Base-by-base conservation (phyloP, 1,140 invertebrate species). In the Lethrus apterus region DNA sequence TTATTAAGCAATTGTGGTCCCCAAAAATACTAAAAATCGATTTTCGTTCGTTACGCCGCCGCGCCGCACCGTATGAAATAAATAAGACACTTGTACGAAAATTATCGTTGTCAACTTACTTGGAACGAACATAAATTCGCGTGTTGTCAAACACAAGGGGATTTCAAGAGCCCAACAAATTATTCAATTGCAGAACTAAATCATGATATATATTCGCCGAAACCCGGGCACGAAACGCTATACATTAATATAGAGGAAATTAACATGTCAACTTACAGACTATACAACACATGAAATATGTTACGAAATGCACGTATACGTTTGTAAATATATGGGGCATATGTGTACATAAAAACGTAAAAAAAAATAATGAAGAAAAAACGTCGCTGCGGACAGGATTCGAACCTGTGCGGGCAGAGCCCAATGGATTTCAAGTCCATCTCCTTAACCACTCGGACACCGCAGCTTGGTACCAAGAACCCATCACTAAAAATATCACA, bases 401-500 rank as follows among this genome's bases (percentile, higher is more conserved):
- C 80, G 81, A 83, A 83, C 81, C 81, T 84, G 78, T 76, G 81
- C 80, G 80, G 81, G 80, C 75, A 83, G 69, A 79, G 76, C 80
- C 80, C 81, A 83, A 79, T 80, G 78, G 80, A 83, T 83, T 83
- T 83, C 81, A 79, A 81, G 79, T 83, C 79, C 78, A 81, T 78
- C 79, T 79, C 79, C 79, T 81, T 81, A 80, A 81, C 78, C 76
- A 76, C 76, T 78, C 76, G 76, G 71, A 72, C 71, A 48, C 50
- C 50, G 54, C 54, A 55, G 53, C 53, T 46, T 17, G n/a, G n/a
- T 26, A n/a, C 5, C 24, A 26, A 26, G n/a, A 26, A 26, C n/a
- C 5, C 24, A 26, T 26, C n/a, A n/a, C n/a, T n/a, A n/a, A n/a
- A n/a, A n/a, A 29, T n/a, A 29, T 29, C 24, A n/a, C 24, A 29